Conservation (phyloP, 2,888 invertebrate species). For the Phrixothrix hirtus region DNA sequence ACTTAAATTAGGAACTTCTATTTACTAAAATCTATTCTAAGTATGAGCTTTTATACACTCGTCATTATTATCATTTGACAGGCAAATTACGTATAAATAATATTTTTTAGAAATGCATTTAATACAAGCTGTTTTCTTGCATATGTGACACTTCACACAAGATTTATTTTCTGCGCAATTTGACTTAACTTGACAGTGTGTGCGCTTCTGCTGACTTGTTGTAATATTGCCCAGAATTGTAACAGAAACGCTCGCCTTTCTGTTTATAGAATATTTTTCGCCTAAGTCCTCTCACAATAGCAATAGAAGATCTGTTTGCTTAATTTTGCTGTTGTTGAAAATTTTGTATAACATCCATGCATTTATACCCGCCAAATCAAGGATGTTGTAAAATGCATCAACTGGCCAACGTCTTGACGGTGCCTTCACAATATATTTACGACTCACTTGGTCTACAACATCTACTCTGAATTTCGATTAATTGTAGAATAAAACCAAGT, state of each 20-base stretch:
- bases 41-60: too few relatives aligned
- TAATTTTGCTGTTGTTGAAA: background rate
- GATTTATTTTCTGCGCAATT: background rate
- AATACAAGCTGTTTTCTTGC: too few relatives aligned
- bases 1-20: too few relatives aligned
- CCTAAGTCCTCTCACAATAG: background rate
- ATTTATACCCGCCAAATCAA: background rate
- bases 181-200: background rate
- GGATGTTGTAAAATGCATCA: background rate
- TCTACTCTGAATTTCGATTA: background rate
- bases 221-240: background rate
- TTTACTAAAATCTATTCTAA: too few relatives aligned
- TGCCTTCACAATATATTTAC: background rate
- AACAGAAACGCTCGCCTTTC: background rate
- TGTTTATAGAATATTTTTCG: background rate
- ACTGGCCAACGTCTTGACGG: conserved; percentile 1
- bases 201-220: background rate
- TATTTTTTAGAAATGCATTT: too few relatives aligned
- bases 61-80: too few relatives aligned
- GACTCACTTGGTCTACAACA: background rate
- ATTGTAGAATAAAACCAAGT: background rate
- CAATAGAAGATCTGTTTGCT: background rate
- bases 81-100: too few relatives aligned
- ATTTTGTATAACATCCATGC: background rate
- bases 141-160: background rate